Base-by-base conservation (phyloP, 2,113 vertebrate genomes). In the Psephotus haematonotus region DNA sequence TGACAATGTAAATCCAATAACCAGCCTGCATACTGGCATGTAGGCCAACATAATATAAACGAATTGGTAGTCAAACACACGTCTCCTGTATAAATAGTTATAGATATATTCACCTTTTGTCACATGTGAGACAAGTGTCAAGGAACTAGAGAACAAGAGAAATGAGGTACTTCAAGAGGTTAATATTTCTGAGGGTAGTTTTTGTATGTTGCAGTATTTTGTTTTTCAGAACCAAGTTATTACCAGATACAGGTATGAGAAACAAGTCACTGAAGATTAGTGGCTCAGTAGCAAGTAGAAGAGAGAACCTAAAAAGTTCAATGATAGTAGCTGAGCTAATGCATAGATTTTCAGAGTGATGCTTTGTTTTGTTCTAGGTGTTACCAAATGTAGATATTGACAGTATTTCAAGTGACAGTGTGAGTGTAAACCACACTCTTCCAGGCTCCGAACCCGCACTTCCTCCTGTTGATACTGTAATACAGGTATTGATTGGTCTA, bases 361-460 rank as follows among this genome's bases (percentile, higher is more conserved):
- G 35, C 7, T 74, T 50, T 71, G 37, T 44, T 35, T 41, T 93
- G 6, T 75, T 91, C n/a, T 93, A 99, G 99, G 98, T 98, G 33
- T 96, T 99, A 64, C 99, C 99, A 25, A 98, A 69, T 78, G 97
- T 99, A 75, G 98, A 99, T 89, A 99, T 99, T 81, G 98, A 98
- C 69, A 98, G 98, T 84, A 39, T 95, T 96, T 97, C 97, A 12
- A 97, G 96, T 88, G 88, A 65, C 70, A 97, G 95, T 59, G 37
- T 28, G n/a, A 95, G 71, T 10, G 16, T 28, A 24, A 60, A 31
- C 50, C 77, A 88, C 0, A 11, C 43, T 57, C 49, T 57, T 27
- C 33, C 93, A 60, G 76, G 29, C 77, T 90, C 90, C 5, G 80
- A 92, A 82, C 63, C 92, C 68, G 57, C 64, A 33, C 37, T 87